phyloP scores from a whole-genome alignment of 2,797 vertebrate genomes.

The Tapirus indicus region DNA sequence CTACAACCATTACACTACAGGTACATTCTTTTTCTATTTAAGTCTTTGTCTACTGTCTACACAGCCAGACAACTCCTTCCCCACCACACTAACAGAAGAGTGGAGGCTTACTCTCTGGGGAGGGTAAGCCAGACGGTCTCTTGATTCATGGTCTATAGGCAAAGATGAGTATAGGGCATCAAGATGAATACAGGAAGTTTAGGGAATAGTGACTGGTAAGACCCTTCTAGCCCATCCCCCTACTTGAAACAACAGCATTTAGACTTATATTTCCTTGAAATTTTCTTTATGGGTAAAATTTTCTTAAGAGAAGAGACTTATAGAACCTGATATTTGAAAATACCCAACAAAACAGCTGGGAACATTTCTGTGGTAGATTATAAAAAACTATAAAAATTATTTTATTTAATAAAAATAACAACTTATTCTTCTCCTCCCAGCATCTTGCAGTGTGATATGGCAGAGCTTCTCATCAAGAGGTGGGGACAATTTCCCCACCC shows the following conservation, averaged over 20 bases:
- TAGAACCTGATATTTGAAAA: slow-evolving; percentile 39
- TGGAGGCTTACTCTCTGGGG: neutral
- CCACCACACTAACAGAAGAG: neutral
- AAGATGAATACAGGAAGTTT: neutral
- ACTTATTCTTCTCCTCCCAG: neutral
- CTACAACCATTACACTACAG: neutral
- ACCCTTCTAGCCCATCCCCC: neutral
- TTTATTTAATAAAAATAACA: slow-evolving; percentile 19
- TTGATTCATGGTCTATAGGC: neutral
- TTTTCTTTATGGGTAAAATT: neutral
- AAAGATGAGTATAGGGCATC: neutral
- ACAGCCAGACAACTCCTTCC: neutral
- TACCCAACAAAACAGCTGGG: slow-evolving; percentile 14
- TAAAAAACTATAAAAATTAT: neutral
- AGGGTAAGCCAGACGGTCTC: neutral
- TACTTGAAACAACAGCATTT: neutral
- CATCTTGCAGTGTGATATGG: neutral
- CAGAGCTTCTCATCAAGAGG: neutral
- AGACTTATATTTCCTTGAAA: neutral
- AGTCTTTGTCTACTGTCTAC: neutral
- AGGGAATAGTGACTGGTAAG: neutral
- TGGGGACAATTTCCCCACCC: neutral
- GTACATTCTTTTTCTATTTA: neutral
- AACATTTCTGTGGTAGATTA: slow-evolving; percentile 39
- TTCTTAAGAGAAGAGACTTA: slow-evolving; percentile 11